Conservation (phyloP, 2,888 invertebrate species). For the Microctonus aethiopoides region DNA sequence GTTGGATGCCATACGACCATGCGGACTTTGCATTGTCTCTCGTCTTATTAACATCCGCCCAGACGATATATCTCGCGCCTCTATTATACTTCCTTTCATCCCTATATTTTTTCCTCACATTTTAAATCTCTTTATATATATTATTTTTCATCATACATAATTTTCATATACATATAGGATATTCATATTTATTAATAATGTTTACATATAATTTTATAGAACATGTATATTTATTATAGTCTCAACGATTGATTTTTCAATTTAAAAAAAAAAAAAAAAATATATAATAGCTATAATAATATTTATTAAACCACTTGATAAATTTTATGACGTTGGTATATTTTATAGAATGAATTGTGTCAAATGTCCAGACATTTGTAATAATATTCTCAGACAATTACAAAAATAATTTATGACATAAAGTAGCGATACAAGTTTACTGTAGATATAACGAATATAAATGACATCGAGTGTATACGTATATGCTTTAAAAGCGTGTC, state of each 20-base stretch:
- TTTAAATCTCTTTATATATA: too few species aligned
- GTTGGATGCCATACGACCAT: constrained; percentile 32
- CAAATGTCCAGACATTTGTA: not conserved
- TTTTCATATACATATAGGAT: too few species aligned
- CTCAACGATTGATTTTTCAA: too few species aligned
- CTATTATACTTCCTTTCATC: constrained; percentile 19
- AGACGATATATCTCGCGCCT: constrained; percentile 58
- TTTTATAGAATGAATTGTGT: not conserved
- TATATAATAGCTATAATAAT: not conserved
- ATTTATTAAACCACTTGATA: not conserved
- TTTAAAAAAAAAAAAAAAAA: not conserved
- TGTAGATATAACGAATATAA: not conserved
- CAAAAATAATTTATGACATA: not conserved
- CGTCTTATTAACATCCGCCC: constrained; percentile 64
- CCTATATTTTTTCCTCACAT: too few species aligned
- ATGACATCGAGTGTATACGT: not conserved
- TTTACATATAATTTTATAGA: too few species aligned
- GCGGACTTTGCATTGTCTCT: constrained; percentile 59
- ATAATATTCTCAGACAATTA: not conserved
- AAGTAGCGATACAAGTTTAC: not conserved
- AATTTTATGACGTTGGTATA: not conserved
- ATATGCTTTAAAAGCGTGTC: not conserved
- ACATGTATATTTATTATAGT: too few species aligned
- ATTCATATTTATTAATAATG: too few species aligned
- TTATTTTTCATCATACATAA: too few species aligned